Conservation (phyloP, 2,888 invertebrate species). For the Diabrotica balteata region DNA sequence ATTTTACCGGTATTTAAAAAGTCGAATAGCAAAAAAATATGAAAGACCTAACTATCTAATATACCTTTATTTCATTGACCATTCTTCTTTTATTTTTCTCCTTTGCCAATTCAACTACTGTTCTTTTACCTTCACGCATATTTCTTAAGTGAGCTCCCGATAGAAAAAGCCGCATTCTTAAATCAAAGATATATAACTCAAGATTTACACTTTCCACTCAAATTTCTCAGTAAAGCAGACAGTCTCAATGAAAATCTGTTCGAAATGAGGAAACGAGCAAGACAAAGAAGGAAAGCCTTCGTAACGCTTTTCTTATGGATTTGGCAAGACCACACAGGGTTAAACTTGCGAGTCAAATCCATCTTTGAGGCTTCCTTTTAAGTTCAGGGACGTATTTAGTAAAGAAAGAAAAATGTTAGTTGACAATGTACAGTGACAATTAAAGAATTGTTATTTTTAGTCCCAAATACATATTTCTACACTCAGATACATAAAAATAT, state of each 20-base stretch:
- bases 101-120: too few species aligned
- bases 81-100: neutral
- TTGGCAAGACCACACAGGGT: conserved; percentile 34
- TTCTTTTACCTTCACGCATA: too few species aligned
- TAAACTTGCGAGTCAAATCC: conserved; percentile 30
- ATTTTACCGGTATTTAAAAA: too few species aligned
- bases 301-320: conserved; percentile 21
- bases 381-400: conserved; percentile 12
- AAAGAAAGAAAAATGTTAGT: neutral
- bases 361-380: conserved; percentile 22
- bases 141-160: neutral
- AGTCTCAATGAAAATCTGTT: conserved; percentile 16
- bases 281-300: conserved; percentile 24
- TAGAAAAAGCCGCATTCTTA: conserved; percentile 15
- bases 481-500: too few species aligned
- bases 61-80: too few species aligned
- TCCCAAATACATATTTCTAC: too few species aligned
- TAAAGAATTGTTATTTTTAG: too few species aligned
- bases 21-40: too few species aligned
- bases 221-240: conserved; percentile 22
- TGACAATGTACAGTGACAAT: too few species aligned
- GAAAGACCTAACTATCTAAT: too few species aligned
- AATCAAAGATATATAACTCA: conserved; percentile 28
- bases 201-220: conserved; percentile 30
- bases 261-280: conserved; percentile 5